These are phyloP conservation scores for Coptodon rendalli DNA, from an alignment of 2,113 vertebrate genomes.

Conservation along the genomic window DNA sequence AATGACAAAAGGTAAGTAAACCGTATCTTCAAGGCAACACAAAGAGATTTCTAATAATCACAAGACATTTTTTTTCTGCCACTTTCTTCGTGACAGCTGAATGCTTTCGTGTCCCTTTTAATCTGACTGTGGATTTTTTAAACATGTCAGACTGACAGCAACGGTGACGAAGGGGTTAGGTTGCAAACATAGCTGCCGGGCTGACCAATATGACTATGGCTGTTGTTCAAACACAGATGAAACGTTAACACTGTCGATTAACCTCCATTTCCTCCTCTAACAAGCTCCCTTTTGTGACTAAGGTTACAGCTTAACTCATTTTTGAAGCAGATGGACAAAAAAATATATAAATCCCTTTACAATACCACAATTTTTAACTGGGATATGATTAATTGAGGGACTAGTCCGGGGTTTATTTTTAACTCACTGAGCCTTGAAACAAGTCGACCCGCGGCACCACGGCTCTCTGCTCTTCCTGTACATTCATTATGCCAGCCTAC, in stretches of 20 bases:
- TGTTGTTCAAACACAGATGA: not conserved
- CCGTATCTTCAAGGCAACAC: not conserved
- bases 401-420: conserved; percentile 40
- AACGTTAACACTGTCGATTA: not conserved
- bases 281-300: not conserved
- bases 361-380: conserved; percentile 24
- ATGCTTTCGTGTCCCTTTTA: not conserved
- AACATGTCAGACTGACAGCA: not conserved
- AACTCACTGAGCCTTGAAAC: conserved; percentile 46
- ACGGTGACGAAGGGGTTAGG: not conserved
- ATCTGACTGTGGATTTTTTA: not conserved
- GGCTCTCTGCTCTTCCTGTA: conserved; percentile 11
- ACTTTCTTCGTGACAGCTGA: not conserved
- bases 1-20: not conserved
- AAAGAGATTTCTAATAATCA: not conserved
- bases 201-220: not conserved
- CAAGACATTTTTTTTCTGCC: not conserved
- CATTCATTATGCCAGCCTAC: conserved; percentile 54
- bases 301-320: not conserved
- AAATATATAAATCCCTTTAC: not conserved
- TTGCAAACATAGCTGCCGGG: not conserved
- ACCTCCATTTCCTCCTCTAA: not conserved
- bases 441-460: conserved; percentile 38
- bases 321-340: conserved; percentile 1
- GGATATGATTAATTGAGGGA: conserved; percentile 56